These are phyloP conservation scores for Hydra vulgaris DNA, from an alignment of 30 jellyfish, hydroid and myxozoan species.

Conservation along the genomic window DNA sequence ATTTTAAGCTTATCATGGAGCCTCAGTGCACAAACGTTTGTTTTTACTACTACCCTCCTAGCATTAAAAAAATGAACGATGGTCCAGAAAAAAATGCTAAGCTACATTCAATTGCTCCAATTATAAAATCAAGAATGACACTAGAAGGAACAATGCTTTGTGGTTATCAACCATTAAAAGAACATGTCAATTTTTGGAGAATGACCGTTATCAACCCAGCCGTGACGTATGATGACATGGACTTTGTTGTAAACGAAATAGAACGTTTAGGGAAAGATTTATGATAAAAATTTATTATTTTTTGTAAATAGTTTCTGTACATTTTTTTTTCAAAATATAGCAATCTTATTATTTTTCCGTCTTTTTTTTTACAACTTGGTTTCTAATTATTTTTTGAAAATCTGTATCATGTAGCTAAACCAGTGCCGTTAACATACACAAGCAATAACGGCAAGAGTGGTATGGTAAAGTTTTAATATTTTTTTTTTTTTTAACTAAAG, in stretches of 20 bases:
- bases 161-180: constrained; percentile 87
- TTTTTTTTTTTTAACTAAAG: too few relatives aligned
- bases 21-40: constrained; percentile 89
- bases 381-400: too few relatives aligned
- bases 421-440: too few relatives aligned
- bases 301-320: not conserved
- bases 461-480: too few relatives aligned
- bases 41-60: constrained; percentile 87
- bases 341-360: too few relatives aligned
- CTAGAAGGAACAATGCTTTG: constrained; percentile 66
- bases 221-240: constrained; percentile 64
- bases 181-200: constrained; percentile 71
- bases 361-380: too few relatives aligned
- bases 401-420: too few relatives aligned
- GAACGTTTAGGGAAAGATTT: constrained; percentile 81
- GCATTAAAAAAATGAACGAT: constrained; percentile 50
- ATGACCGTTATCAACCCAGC: constrained; percentile 72
- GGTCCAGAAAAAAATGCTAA: constrained; percentile 59
- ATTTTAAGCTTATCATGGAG: constrained; percentile 14
- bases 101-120: constrained; percentile 64
- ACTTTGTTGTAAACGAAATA: constrained; percentile 76
- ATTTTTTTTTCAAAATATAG: too few relatives aligned
- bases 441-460: too few relatives aligned
- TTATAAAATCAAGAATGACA: constrained; percentile 71
- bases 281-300: constrained; percentile 1